Base-by-base conservation (phyloP, 2,888 invertebrate genomes). In the Sisyra nigra region DNA sequence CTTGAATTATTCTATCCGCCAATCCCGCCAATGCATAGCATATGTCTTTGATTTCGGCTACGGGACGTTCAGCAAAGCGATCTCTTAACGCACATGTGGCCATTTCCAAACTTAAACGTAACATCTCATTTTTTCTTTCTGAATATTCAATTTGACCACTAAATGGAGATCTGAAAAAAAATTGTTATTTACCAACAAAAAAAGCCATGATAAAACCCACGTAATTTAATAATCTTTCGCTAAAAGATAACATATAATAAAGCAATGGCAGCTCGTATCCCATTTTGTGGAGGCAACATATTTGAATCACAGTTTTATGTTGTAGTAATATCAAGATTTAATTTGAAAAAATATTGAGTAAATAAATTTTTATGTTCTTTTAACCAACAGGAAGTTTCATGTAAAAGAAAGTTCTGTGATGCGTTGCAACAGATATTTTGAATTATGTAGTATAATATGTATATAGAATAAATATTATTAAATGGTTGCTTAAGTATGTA, bases 11-110 rank as follows among this genome's bases (percentile, higher is more conserved):
- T 55, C 80, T 77, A 64, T 92, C 89, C 38, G 89, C 88, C 46
- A 85, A 65, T 49, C 76, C 74, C 4, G 83, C 80, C 48, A 92
- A 63, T 53, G 78, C 72, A 48, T 72, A 76, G 55, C 89, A 89
- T 51, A 73, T 79, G 42, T 71, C 71, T 48, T 72, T 69, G 45
- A 83, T 80, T 45, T 80, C 80, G 45, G 80, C 74, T 42, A 88
- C 81, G 2, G 89, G 91, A 54, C 79, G 78, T 55, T 88, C 87
- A 0, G 85, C 85, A 64, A 92, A 89, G 48, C 84, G 76, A 60
- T 91, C 93, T 33, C 89, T 70, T 61, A 89, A 89, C n/a, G 88
- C 88, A 55, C 81, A 80, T 6, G 86, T 85, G 15, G 92, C 88
- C 66, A 93, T 80, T 62, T 89, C 85, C 51, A 92, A 68, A 34